Evolutionary conservation across 2,797 vertebrate species (phyloP).

Genomic region (Menidia menidia): DNA sequence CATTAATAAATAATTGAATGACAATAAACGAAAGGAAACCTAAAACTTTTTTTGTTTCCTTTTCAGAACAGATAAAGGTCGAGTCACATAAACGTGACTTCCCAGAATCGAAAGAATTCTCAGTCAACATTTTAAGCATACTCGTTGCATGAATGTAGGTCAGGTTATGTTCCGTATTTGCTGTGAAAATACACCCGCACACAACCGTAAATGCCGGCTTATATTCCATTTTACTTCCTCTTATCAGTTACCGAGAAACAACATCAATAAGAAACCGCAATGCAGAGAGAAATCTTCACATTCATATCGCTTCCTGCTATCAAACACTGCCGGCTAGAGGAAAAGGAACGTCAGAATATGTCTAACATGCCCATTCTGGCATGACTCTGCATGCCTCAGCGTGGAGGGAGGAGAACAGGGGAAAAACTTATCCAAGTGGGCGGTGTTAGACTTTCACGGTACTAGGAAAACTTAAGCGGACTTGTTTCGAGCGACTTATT

Average conservation of each 20-base stretch:
- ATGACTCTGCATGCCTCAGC: slow-evolving; percentile 24
- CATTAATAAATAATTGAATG: too few species aligned
- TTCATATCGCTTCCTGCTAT: too few species aligned
- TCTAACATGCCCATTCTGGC: slow-evolving; percentile 55
- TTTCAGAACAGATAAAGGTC: not conserved
- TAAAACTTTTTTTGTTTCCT: not conserved
- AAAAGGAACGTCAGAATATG: slow-evolving; percentile 31
- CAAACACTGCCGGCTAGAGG: slow-evolving; percentile 6
- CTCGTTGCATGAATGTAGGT: not conserved
- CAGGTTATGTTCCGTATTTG: not conserved
- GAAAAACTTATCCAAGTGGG: slow-evolving; percentile 43
- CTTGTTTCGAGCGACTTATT: not conserved
- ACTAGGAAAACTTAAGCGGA: slow-evolving; percentile 6
- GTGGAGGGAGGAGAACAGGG: slow-evolving; percentile 17
- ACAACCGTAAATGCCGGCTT: not conserved
- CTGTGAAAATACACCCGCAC: not conserved
- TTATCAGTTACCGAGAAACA: not conserved
- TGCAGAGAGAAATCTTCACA: not conserved
- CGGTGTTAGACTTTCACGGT: slow-evolving; percentile 53
- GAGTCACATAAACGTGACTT: not conserved
- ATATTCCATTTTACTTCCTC: not conserved
- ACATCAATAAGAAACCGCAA: not conserved
- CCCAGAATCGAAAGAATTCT: too few species aligned
- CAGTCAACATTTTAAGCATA: not conserved
- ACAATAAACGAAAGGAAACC: not conserved